Evolutionary conservation across 1,140 invertebrate genomes (phyloP), one percentile per base, ranked within the genome.

Genomic region (Gryon sp.): DNA sequence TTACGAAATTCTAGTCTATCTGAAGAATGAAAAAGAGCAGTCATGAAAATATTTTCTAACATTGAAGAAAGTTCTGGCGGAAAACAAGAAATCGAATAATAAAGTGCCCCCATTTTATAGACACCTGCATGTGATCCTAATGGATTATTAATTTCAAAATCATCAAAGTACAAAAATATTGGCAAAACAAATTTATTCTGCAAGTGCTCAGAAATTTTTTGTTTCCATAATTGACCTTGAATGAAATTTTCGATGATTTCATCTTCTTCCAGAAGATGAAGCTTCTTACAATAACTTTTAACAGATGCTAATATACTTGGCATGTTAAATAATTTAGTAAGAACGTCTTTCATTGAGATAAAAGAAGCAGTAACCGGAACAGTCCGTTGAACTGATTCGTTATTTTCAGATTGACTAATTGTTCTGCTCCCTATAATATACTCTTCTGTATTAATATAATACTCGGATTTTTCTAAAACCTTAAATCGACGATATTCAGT

Each of bases 1-100:
- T 73, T 77, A 9, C 7, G 3, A 41, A 72, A 75, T 26, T 32
- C 32, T 9, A n/a, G 22, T 16, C 45, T 36, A 73, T 79, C 73
- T 2, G 16, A 26, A 5, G 65, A 53, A 48, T 79, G 46, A 60
- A 72, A 65, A 6, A 73, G 28, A n/a, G 11, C 1, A 19, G 40
- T 18, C 8, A 73, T 8, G 38, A 74, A 79, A 26, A 77, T 63
- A 36, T 73, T 62, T 16, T 79, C 38, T 24, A 79, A 41, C 14
- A 38, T 11, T 2, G 57, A 72, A 38, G 7, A 26, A 20, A 50
- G 45, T 38, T 66, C 26, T 11, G 59, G 63, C 11, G 77, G 73
- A 1, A 76, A 45, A 20, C 63, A 68, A 7, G 48, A 11, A 0
- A 53, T n/a, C 8, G 20, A 12, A 28, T 43, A 68, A 45, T 68